phyloP scores from a whole-genome alignment of 2,888 invertebrate genomes.

The Camptogramma bilineatum region DNA sequence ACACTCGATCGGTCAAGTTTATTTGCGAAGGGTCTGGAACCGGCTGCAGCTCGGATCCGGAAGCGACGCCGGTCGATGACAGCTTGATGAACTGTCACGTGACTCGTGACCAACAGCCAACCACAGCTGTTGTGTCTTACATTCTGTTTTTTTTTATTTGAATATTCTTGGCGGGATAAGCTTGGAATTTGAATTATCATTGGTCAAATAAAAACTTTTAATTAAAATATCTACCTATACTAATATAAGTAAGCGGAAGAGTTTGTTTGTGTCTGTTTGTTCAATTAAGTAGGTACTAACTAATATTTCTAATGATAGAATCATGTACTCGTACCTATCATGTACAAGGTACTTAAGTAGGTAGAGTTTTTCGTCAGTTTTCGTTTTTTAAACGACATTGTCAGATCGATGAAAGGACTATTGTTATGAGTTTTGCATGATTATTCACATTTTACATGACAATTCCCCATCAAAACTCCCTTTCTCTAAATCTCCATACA shows the following conservation, averaged over 20 bases:
- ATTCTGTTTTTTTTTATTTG: slow-evolving; percentile 6
- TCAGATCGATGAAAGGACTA: not conserved
- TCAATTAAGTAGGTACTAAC: too few relatives aligned
- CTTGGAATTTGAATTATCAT: not conserved
- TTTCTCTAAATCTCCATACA: slow-evolving; percentile 20
- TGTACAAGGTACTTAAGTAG: too few relatives aligned
- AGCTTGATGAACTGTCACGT: slow-evolving; percentile 44
- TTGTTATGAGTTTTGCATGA: slow-evolving; percentile 6
- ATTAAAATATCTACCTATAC: too few relatives aligned
- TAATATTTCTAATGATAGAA: too few relatives aligned
- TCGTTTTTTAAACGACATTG: not conserved
- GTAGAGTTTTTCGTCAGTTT: too few relatives aligned
- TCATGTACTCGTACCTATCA: too few relatives aligned
- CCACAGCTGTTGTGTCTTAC: slow-evolving; percentile 14
- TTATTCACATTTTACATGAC: slow-evolving; percentile 20
- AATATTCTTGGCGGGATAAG: not conserved
- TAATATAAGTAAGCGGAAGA: too few relatives aligned
- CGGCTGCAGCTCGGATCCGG: slow-evolving; percentile 40
- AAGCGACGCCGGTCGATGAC: slow-evolving; percentile 45
- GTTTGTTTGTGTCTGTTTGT: too few relatives aligned
- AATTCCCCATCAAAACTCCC: slow-evolving; percentile 10
- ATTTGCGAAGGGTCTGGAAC: slow-evolving; percentile 30
- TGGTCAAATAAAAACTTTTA: too few relatives aligned
- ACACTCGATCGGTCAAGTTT: slow-evolving; percentile 29
- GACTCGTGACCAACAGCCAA: slow-evolving; percentile 27